Evolutionary conservation across 2,113 vertebrate genomes (phyloP), one percentile per base, ranked within the genome.

Genomic region (Etheostoma cragini): DNA sequence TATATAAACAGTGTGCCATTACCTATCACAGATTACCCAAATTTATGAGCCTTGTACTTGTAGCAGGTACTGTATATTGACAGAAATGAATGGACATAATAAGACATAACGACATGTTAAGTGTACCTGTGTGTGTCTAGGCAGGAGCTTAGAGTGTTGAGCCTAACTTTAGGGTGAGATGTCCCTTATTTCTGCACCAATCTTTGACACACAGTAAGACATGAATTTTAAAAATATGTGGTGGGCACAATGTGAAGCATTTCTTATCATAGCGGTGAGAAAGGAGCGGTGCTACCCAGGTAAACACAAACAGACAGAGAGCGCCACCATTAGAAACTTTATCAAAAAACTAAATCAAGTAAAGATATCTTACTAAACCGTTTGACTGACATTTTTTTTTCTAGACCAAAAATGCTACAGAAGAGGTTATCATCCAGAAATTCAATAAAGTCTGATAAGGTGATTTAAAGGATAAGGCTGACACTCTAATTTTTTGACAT

Each of bases 381-480:
- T 42, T 21, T 54, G 66, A 38, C 11, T 16, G 14, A 24, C 13
- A 7, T 63, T 0, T 22, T 22, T 63, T 14, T 21, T 26, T n/a
- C 35, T 3, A 38, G 21, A 53, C 3, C 13, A 8, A 26, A n/a
- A 26, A 42, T 2, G 46, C 16, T 3, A 17, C 19, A 15, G 7
- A 64, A 8, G 19, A 60, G 54, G 42, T 57, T 54, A 56, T 3
- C 12, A 14, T 22, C 17, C 38, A 19, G 38, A 67, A 57, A 47
- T 53, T 35, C 22, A n/a, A 30, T 22, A 14, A 64, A 72, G n/a
- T 52, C 67, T 64, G 57, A 19, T 46, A 24, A 7, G 30, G 17
- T 80, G 33, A 50, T 60, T 72, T 45, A 49, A 56, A 56, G 4
- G 21, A 72, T n/a, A 60, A 66, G 21, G 38, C 45, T 22, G 24